Percentiles rank a stretch among this genome's conserved stretches.
phyloP scores from a whole-genome alignment of 2,888 invertebrate genomes.

The Latheticus oryzae region DNA sequence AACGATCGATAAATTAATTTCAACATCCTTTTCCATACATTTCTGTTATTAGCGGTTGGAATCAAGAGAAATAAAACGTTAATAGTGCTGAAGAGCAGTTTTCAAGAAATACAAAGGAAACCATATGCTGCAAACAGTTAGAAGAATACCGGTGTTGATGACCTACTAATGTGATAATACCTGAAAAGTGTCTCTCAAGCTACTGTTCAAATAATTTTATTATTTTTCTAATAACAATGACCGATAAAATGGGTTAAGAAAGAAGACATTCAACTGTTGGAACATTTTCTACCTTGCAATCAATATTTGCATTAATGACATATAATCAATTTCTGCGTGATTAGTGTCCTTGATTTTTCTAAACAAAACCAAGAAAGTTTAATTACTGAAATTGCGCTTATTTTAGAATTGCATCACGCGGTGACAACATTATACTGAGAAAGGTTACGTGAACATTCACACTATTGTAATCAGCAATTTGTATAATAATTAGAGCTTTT shows the following conservation, averaged over 20 bases:
- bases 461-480: too few relatives aligned
- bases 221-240: not conserved
- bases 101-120: constrained; percentile 1
- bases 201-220: constrained; percentile 3
- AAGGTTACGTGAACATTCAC: constrained; percentile 21
- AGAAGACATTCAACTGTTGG: constrained; percentile 26
- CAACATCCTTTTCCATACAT: too few relatives aligned
- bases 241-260: not conserved
- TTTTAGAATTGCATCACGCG: constrained; percentile 8
- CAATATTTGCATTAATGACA: too few relatives aligned
- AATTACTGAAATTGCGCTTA: not conserved
- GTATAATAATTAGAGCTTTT: too few relatives aligned
- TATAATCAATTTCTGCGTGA: too few relatives aligned
- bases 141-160: constrained; percentile 15
- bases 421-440: constrained; percentile 11
- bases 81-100: not conserved
- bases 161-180: constrained; percentile 16
- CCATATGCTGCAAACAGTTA: constrained; percentile 25
- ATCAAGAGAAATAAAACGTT: not conserved
- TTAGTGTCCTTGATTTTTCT: too few relatives aligned
- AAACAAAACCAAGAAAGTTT: constrained; percentile 7
- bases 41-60: too few relatives aligned
- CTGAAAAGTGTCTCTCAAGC: constrained; percentile 8
- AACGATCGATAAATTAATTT: too few relatives aligned
- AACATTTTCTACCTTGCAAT: too few relatives aligned